Evolutionary conservation across 2,113 vertebrate species (phyloP).

Genomic region (Phylloscopus trochiloides): DNA sequence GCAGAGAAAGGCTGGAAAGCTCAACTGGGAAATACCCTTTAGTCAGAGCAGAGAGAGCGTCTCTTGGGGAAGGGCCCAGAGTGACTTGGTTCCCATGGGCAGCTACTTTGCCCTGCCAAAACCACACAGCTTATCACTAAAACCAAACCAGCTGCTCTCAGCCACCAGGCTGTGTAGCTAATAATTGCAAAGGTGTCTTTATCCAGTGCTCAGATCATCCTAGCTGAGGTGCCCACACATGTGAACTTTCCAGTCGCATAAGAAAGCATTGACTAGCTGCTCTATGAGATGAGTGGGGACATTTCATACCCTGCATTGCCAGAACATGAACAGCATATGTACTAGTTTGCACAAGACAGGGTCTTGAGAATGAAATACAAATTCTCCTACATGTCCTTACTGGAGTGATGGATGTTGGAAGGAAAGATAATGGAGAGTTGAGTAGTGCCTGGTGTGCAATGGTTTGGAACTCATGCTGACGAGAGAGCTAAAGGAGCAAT

Average conservation of each 20-base stretch:
- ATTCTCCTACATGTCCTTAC: neutral
- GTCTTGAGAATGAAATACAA: neutral
- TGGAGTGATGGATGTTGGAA: neutral
- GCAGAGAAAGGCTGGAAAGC: neutral
- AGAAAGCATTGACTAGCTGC: neutral
- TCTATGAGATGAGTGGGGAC: neutral
- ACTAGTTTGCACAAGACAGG: neutral
- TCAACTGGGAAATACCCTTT: neutral
- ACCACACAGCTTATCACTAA: neutral
- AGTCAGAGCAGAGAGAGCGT: neutral
- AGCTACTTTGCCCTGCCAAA: neutral
- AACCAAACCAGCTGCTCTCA: neutral
- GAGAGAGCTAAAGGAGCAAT: neutral
- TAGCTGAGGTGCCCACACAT: neutral
- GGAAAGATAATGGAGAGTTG: neutral
- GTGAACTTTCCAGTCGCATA: neutral
- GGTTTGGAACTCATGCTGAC: neutral
- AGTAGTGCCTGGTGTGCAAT: neutral
- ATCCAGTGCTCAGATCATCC: neutral
- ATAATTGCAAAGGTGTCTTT: neutral
- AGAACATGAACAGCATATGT: neutral
- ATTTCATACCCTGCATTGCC: neutral
- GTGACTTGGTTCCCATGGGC: neutral
- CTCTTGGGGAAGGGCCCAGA: neutral
- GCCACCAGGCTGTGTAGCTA: neutral